Conservation (phyloP, 2,113 vertebrate genomes). For the Strix uralensis region DNA sequence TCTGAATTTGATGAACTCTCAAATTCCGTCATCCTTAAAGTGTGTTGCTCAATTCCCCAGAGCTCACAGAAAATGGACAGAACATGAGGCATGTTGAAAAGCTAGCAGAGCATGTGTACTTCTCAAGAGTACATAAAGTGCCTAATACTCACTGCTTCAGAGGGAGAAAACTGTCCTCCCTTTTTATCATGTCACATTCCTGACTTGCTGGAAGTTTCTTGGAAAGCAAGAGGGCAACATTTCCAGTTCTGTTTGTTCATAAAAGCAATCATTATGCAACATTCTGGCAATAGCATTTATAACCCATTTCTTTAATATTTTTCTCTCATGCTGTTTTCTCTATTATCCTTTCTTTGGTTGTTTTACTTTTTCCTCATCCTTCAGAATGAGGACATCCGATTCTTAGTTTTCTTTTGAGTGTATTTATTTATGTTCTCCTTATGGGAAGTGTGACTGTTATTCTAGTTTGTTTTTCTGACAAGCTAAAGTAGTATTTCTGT, state of each 20-base stretch:
- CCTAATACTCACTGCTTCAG: not conserved
- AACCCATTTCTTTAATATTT: conserved; percentile 1
- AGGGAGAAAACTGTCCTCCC: not conserved
- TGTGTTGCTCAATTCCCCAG: not conserved
- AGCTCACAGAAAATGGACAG: not conserved
- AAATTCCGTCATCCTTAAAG: not conserved
- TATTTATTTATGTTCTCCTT: not conserved
- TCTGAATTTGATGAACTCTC: not conserved
- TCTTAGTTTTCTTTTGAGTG: not conserved
- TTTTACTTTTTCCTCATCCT: not conserved
- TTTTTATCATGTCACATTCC: not conserved
- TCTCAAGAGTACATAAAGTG: not conserved
- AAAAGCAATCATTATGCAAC: not conserved
- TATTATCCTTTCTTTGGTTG: not conserved
- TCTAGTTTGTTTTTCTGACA: not conserved
- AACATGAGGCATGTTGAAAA: not conserved
- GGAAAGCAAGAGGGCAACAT: conserved; percentile 12
- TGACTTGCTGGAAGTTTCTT: conserved; percentile 14
- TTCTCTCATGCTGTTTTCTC: not conserved
- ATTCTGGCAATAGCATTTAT: not conserved
- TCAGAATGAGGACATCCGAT: not conserved
- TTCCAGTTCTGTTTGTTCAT: conserved; percentile 25
- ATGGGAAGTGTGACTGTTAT: not conserved
- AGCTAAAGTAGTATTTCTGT: not conserved
- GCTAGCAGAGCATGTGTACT: not conserved